phyloP scores from a whole-genome alignment of 1,140 invertebrate genomes.

The Marisa cornuarietis region DNA sequence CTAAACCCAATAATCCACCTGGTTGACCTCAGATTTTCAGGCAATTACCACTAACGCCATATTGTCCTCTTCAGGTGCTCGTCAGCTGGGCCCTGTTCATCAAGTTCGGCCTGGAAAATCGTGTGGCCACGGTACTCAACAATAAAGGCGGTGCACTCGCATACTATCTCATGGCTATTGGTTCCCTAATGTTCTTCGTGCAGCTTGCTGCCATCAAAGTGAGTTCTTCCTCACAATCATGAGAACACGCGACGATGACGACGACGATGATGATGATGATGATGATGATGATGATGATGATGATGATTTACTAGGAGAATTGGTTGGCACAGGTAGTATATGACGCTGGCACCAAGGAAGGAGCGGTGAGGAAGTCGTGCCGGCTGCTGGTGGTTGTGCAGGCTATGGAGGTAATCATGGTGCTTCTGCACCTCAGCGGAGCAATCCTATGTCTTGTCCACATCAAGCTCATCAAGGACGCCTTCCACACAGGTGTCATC shows the following conservation, averaged over 20 bases:
- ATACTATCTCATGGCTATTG: not conserved
- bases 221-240: not conserved
- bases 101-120: conserved; percentile 14
- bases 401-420: not conserved
- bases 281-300: not conserved
- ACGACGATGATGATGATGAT: not conserved
- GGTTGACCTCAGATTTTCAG: not conserved
- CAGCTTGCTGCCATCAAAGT: not conserved
- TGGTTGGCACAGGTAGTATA: conserved; percentile 6
- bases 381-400: conserved; percentile 15
- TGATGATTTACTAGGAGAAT: too few species aligned
- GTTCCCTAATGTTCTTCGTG: not conserved
- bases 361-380: not conserved
- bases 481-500: conserved; percentile 39
- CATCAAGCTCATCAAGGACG: conserved; percentile 21
- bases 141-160: conserved; percentile 1
- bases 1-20: not conserved
- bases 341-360: conserved; percentile 12
- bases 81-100: not conserved
- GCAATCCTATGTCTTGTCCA: conserved; percentile 19
- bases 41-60: not conserved
- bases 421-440: not conserved
- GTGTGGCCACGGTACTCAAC: conserved; percentile 11
- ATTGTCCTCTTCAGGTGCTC: not conserved
- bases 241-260: not conserved